Conservation (phyloP, 2,888 invertebrate species). For the Amblyjoppa proteus region DNA sequence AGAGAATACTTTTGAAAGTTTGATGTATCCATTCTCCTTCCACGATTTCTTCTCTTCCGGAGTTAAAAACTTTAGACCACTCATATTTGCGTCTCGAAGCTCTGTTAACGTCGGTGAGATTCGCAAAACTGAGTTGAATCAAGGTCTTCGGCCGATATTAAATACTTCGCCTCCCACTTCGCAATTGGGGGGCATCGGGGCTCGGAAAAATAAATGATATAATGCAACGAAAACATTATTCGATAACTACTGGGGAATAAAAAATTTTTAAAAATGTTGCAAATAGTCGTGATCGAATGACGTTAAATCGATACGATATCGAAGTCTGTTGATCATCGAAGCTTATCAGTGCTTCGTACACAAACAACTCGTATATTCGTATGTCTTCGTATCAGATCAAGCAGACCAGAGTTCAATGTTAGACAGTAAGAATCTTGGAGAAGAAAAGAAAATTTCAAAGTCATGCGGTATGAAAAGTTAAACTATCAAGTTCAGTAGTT, state of each 20-base stretch:
- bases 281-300: background rate
- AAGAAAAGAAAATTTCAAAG: background rate
- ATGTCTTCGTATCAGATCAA: background rate
- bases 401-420: constrained; percentile 43
- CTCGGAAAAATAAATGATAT: background rate
- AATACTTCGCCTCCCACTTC: constrained; percentile 66
- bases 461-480: background rate
- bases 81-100: constrained; percentile 68
- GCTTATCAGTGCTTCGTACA: background rate
- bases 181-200: background rate
- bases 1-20: constrained; percentile 85
- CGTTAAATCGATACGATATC: constrained; percentile 5
- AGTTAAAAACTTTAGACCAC: constrained; percentile 81
- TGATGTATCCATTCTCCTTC: constrained; percentile 86
- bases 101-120: constrained; percentile 14
- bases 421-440: constrained; percentile 6
- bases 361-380: constrained; percentile 5
- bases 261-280: background rate
- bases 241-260: constrained; percentile 11
- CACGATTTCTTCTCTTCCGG: constrained; percentile 86
- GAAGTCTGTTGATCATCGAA: background rate
- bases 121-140: constrained; percentile 10
- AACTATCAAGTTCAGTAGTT: constrained; percentile 4
- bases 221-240: constrained; percentile 28
- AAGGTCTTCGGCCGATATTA: constrained; percentile 40